Evolutionary conservation across 2,113 vertebrate species (phyloP), one percentile per base, ranked within the genome.

Genomic region (Chlorodrepanis virens): DNA sequence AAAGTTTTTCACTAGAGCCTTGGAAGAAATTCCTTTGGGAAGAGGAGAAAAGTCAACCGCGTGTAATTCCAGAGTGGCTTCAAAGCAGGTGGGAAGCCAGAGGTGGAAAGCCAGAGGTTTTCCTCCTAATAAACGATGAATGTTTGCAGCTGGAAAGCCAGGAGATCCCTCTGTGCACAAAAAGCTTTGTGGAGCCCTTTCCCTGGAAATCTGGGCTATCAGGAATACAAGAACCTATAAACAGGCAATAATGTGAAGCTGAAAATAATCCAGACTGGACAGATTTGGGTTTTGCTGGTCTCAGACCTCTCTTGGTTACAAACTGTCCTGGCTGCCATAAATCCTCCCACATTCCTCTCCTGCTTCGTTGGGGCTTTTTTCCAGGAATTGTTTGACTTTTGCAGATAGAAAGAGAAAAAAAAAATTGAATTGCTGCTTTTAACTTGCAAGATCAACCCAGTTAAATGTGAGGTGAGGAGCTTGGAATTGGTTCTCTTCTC

Each of bases 81-180:
- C 44, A 37, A 68, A 93, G 69, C 89, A 87, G 78, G 87, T 95
- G 95, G 79, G 57, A 94, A 94, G 61, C 39, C 54, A 16, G 70
- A 72, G 70, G 56, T 87, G 94, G 71, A 90, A 96, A 94, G 42
- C 70, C 52, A 6, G 64, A 80, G 68, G 57, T 88, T 94, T 93
- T 75, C 83, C 81, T 91, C 35, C 57, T 74, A 45, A 77, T 87
- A 94, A 91, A 83, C 0, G 0, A 8, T 29, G 89, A 96, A 20
- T 24, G 7, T 70, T 91, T 70, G 54, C 89, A 97, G 94, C 53
- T 94, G 92, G 89, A 86, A 88, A 93, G 54, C 17, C 14, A 9
- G 71, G 64, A 83, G 80, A 63, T 14, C 39, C 75, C 88, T 59
- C 42, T 19, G 59, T 45, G 85, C 39, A 33, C 11, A 82, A 53